Evolutionary conservation across 2,888 invertebrate genomes (phyloP).

Genomic region (Catocala nupta): DNA sequence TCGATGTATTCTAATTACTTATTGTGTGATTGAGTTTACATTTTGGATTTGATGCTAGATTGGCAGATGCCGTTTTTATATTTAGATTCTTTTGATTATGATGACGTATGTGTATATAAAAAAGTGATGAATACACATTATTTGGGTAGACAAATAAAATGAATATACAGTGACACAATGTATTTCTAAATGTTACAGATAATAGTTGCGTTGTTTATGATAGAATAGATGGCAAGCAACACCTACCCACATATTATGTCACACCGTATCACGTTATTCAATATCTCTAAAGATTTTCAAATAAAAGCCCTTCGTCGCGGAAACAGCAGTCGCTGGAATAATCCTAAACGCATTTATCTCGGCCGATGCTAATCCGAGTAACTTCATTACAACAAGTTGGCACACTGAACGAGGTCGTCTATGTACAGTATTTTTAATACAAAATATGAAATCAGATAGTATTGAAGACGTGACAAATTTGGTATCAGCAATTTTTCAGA

Average conservation of each 20-base stretch:
- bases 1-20: constrained; percentile 42
- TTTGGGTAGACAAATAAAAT: no score
- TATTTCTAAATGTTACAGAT: no score
- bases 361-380: constrained; percentile 47
- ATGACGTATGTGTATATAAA: no score
- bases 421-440: constrained; percentile 53
- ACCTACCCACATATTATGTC: neutral
- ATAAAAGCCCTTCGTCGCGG: constrained; percentile 30
- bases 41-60: neutral
- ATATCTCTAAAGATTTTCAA: constrained; percentile 13
- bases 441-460: constrained; percentile 55
- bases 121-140: no score
- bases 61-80: neutral
- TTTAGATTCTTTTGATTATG: neutral
- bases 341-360: constrained; percentile 48
- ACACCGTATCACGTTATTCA: neutral
- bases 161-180: no score
- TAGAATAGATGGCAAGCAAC: neutral
- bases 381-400: constrained; percentile 54
- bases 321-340: constrained; percentile 38
- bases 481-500: constrained; percentile 45
- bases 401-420: constrained; percentile 53
- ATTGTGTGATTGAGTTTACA: constrained; percentile 33
- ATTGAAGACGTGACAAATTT: constrained; percentile 49
- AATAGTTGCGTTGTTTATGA: constrained; percentile 1